Percentiles rank a stretch among this genome's conserved stretches.
Evolutionary conservation across 2,113 vertebrate genomes (phyloP).

Genomic region (Crotalus tigris): DNA sequence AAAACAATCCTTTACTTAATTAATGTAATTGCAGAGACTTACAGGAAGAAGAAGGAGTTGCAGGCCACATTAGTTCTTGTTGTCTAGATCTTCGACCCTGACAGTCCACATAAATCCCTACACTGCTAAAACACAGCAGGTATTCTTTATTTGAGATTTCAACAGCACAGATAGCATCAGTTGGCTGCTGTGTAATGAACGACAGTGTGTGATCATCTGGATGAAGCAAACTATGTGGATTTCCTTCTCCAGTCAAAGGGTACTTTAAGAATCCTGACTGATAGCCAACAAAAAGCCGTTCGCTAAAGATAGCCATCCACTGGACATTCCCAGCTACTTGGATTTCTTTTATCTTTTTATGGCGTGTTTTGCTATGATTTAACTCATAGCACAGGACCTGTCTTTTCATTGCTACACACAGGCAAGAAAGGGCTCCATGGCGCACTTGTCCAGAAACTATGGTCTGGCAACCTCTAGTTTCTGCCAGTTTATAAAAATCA

Average conservation of each 20-base stretch:
- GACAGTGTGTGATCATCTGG: constrained; percentile 91
- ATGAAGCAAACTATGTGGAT: constrained; percentile 84
- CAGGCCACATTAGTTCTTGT: constrained; percentile 97
- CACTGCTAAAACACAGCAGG: constrained; percentile 95
- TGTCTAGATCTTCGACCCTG: constrained; percentile 94
- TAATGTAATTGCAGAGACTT: constrained; percentile 62
- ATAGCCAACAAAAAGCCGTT: constrained; percentile 91
- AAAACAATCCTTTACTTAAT: neutral
- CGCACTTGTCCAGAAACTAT: constrained; percentile 84
- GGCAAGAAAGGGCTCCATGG: constrained; percentile 83
- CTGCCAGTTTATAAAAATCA: constrained; percentile 89
- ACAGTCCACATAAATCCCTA: constrained; percentile 94
- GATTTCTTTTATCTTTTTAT: constrained; percentile 90
- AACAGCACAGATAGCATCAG: constrained; percentile 92
- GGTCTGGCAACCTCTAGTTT: constrained; percentile 92
- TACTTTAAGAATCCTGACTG: constrained; percentile 92
- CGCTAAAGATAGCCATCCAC: constrained; percentile 94
- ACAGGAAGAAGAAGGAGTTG: constrained; percentile 88
- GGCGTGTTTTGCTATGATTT: constrained; percentile 87
- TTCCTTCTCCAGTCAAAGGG: constrained; percentile 81
- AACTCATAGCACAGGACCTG: constrained; percentile 95
- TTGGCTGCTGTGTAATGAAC: constrained; percentile 87
- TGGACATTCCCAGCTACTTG: constrained; percentile 88
- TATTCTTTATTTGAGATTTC: constrained; percentile 96
- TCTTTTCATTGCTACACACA: constrained; percentile 95